Base-by-base conservation (phyloP, 2,113 vertebrate genomes). In the Falco punctatus region DNA sequence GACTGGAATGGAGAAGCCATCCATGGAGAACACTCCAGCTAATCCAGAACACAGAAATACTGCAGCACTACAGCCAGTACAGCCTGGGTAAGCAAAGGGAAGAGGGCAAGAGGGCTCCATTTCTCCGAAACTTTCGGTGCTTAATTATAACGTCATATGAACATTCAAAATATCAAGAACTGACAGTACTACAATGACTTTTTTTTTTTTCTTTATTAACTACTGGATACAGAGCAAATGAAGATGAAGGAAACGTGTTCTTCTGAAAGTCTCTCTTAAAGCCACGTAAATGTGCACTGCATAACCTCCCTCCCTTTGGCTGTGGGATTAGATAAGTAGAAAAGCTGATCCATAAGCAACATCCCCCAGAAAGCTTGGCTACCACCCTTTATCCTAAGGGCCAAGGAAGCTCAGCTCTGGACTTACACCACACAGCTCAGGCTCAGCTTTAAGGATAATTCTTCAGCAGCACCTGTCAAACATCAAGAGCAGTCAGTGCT, bases 81-180 rank as follows among this genome's bases (percentile, higher is more conserved):
- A 89, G 35, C 13, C n/a, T 4, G 2, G 15, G n/a, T 15, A 59
- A 64, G 33, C 64, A 74, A 28, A 58, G 23, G 3, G 15, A 74
- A 5, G 4, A 10, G 42, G 15, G 13, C 0, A 0, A 46, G 67
- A 70, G 5, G n/a, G 28, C 48, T 58, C 86, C 18, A 42, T 51
- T 64, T 66, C 40, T 44, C 3, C 0, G 9, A 77, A 5, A 4
- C 40, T 86, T 86, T 59, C 55, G 52, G 17, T 28, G 9, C 27
- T 86, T 81, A 54, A 74, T 73, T 89, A 46, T 49, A 81, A 49
- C 30, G 55, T n/a, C 22, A 38, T 22, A 42, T n/a, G 46, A 66
- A 35, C 72, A 95, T 40, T 26, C 9, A 71, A 88, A 86, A 69
- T 57, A 64, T 20, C 48, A 48, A 52, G 42, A 61, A 23, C 35